Evolutionary conservation across 2,888 invertebrate genomes (phyloP).

Genomic region (Drosophila buzzatii): DNA sequence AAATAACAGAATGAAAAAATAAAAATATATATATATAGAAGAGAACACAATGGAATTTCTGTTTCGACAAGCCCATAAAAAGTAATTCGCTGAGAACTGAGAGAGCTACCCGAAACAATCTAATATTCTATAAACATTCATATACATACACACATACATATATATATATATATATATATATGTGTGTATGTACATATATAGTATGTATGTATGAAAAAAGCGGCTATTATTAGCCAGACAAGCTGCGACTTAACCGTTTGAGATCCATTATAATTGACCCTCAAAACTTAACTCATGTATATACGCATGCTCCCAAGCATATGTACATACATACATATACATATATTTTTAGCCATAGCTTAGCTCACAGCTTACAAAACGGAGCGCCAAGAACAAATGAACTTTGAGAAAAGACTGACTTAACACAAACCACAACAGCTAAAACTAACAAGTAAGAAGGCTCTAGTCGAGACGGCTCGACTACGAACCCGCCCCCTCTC

Average conservation of each 20-base stretch:
- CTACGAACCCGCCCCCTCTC: no score
- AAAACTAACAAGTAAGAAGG: no score
- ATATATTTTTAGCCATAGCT: constrained; percentile 37
- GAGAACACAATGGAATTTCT: constrained; percentile 30
- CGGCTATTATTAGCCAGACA: constrained; percentile 51
- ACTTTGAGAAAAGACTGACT: constrained; percentile 39
- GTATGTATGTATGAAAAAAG: neutral
- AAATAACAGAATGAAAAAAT: constrained; percentile 17
- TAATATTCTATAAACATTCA: neutral
- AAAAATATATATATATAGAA: no score
- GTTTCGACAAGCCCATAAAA: constrained; percentile 48
- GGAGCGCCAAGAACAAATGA: constrained; percentile 32
- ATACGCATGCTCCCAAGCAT: constrained; percentile 5
- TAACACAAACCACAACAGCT: constrained; percentile 24
- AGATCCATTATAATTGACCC: constrained; percentile 73
- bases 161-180: neutral
- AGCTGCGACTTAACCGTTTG: constrained; percentile 48
- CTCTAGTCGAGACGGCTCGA: no score
- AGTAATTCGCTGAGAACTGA: constrained; percentile 20
- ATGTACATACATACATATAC: neutral
- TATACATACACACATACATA: neutral
- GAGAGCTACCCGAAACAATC: constrained; percentile 15
- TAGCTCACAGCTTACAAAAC: constrained; percentile 46
- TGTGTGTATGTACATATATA: no score
- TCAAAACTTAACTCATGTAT: constrained; percentile 50